A percentile compares a stretch with the other conserved stretches of the same genome.
phyloP scores from a whole-genome alignment of 2,113 vertebrate genomes.

The Bujurquina vittata region DNA sequence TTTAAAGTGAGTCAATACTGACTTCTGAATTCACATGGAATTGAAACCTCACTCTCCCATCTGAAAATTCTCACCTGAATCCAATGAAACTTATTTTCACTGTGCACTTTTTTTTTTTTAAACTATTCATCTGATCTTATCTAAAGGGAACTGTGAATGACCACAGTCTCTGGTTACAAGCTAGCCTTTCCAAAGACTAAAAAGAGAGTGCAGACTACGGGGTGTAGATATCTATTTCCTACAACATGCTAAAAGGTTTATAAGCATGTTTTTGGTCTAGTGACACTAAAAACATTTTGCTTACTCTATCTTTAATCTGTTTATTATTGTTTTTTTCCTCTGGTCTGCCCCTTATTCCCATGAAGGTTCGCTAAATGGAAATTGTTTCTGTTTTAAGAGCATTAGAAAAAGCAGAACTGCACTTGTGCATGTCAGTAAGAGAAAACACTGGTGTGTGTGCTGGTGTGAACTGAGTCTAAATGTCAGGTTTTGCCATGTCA shows the following conservation, averaged over 20 bases:
- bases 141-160: background rate
- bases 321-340: background rate
- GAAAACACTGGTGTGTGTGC: background rate
- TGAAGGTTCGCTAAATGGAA: background rate
- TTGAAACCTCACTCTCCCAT: background rate
- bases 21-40: constrained; percentile 1
- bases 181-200: background rate
- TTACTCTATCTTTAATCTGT: background rate
- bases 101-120: background rate
- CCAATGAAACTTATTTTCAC: background rate
- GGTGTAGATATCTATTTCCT: background rate
- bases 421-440: constrained; percentile 12
- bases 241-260: background rate
- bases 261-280: background rate
- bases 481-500: constrained; percentile 60
- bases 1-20: background rate
- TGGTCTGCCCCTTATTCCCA: background rate
- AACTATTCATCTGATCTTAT: background rate
- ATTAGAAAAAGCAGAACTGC: constrained; percentile 25
- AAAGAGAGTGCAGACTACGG: background rate
- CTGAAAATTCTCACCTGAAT: background rate
- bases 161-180: background rate
- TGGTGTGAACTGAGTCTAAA: constrained; percentile 27
- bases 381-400: background rate
- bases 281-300: background rate